A percentile compares a stretch with the other conserved stretches of the same genome.
These are phyloP conservation scores for Rotaria magnacalcarata DNA, from an alignment of 2,888 invertebrate genomes.

Conservation along the genomic window DNA sequence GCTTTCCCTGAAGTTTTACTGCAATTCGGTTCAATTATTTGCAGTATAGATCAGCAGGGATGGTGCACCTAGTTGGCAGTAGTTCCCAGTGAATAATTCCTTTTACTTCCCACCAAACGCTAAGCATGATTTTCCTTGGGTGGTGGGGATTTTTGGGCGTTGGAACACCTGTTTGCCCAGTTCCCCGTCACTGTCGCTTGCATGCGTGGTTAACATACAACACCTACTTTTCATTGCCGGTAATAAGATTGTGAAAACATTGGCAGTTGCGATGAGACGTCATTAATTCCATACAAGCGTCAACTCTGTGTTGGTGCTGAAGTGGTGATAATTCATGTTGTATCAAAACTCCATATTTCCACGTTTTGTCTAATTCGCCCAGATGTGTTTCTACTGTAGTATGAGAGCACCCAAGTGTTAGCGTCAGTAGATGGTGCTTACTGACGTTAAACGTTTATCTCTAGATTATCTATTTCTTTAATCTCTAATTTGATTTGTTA, in stretches of 20 bases:
- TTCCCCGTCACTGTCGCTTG: not conserved
- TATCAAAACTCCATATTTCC: constrained; percentile 2
- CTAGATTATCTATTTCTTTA: too few relatives aligned
- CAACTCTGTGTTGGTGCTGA: not conserved
- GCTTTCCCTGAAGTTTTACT: not conserved
- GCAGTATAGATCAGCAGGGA: not conserved
- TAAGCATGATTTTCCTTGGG: not conserved
- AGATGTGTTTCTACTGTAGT: not conserved
- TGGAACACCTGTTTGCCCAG: not conserved
- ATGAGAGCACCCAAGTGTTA: constrained; percentile 19
- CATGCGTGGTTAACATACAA: not conserved
- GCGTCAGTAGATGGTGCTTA: too few relatives aligned
- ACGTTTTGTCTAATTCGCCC: not conserved
- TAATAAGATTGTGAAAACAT: not conserved
- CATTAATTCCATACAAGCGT: not conserved
- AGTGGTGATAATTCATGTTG: not conserved
- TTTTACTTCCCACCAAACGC: not conserved
- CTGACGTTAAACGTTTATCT: too few relatives aligned
- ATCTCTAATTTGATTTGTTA: too few relatives aligned
- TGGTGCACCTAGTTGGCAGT: not conserved
- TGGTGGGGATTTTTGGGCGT: not conserved
- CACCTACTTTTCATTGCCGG: not conserved
- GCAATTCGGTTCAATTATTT: not conserved
- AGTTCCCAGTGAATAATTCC: not conserved
- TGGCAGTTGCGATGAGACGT: not conserved